A percentile compares a stretch with the other conserved stretches of the same genome.
Evolutionary conservation across 2,113 vertebrate genomes (phyloP).

Genomic region (Alaudala cheleensis): DNA sequence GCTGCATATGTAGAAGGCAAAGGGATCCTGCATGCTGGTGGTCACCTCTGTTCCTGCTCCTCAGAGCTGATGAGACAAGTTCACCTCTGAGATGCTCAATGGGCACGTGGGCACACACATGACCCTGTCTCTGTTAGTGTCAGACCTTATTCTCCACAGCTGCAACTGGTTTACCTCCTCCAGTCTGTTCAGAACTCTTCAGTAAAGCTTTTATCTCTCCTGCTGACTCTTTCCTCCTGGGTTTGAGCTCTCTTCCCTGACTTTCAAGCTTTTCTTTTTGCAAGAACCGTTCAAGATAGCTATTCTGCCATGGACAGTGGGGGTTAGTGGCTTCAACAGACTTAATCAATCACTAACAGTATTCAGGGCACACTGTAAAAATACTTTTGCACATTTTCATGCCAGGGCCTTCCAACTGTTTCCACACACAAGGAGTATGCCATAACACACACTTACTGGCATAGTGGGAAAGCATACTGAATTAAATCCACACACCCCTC

Average conservation of each 20-base stretch:
- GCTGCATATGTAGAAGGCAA: accelerated
- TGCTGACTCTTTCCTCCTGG: neutral
- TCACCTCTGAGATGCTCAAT: neutral
- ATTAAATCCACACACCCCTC: neutral
- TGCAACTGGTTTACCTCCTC: neutral
- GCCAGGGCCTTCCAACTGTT: neutral
- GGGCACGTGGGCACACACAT: accelerated
- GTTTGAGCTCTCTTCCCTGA: neutral
- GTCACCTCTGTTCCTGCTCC: neutral
- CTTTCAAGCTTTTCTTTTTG: neutral
- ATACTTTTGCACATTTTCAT: neutral
- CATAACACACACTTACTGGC: neutral
- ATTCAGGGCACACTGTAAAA: neutral
- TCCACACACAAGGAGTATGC: neutral
- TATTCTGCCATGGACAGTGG: neutral
- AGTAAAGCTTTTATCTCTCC: neutral
- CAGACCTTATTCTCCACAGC: neutral
- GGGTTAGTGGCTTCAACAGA: neutral
- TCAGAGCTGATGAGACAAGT: neutral
- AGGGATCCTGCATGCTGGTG: neutral
- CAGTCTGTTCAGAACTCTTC: neutral
- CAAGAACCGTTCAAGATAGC: neutral
- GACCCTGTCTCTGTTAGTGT: neutral
- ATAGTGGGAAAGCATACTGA: neutral
- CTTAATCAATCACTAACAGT: neutral